phyloP scores from a whole-genome alignment of 2,797 vertebrate species.

The Poliocrania exsul region DNA sequence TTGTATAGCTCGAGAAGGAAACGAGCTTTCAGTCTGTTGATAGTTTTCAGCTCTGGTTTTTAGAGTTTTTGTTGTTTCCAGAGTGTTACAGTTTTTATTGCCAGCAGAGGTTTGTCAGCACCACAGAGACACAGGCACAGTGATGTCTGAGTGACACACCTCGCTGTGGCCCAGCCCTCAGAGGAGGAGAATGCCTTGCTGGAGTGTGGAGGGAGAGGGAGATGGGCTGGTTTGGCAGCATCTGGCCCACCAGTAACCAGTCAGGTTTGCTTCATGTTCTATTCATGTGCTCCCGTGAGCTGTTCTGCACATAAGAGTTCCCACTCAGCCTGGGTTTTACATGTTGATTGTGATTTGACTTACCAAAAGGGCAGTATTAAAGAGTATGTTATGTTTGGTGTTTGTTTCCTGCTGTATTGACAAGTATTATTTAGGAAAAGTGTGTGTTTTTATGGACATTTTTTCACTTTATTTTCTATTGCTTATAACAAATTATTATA shows the following conservation, averaged over 20 bases:
- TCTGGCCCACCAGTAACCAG: background rate
- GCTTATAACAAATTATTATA: background rate
- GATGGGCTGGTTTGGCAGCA: rapidly evolving
- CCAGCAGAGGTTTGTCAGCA: background rate
- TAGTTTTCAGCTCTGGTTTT: background rate
- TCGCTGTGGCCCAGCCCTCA: background rate
- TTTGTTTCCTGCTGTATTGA: background rate
- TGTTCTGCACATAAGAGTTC: background rate
- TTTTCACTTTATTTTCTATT: slow-evolving; percentile 35
- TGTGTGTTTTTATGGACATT: background rate
- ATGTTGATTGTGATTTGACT: background rate
- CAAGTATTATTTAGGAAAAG: background rate
- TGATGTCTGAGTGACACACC: background rate
- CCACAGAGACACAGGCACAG: rapidly evolving
- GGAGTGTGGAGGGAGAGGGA: background rate
- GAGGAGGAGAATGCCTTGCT: too few species aligned
- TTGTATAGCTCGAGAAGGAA: background rate
- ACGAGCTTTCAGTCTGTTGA: background rate
- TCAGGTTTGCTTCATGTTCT: background rate
- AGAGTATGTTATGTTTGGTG: background rate
- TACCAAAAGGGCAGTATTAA: background rate
- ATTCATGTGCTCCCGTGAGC: background rate
- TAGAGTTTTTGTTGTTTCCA: background rate
- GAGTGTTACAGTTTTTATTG: background rate
- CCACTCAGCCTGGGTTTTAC: background rate